Evolutionary conservation across 2,113 vertebrate genomes (phyloP).

Genomic region (Oplegnathus fasciatus): DNA sequence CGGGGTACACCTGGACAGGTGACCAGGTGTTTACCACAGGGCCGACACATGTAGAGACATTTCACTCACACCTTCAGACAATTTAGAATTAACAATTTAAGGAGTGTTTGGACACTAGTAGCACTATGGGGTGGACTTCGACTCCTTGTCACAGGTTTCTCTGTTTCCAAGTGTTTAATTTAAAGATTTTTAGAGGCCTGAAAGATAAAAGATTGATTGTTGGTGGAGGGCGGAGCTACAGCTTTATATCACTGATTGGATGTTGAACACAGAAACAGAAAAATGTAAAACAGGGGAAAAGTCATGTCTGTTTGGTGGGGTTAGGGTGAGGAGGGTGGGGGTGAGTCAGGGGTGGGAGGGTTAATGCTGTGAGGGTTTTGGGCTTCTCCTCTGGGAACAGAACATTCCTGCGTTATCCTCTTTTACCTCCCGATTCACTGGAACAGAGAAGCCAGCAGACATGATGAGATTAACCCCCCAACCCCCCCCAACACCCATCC

Average conservation of each 20-base stretch:
- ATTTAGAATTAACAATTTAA: background rate
- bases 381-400: conserved; percentile 45
- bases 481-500: background rate
- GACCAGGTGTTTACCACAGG: background rate
- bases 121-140: no score
- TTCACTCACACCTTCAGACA: no score
- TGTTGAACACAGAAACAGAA: background rate
- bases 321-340: background rate
- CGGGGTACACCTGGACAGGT: no score
- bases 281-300: background rate
- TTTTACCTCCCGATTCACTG: conserved; percentile 59
- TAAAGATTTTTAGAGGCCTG: no score
- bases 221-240: background rate
- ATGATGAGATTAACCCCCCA: conserved; percentile 53
- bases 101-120: no score
- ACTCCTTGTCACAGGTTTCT: no score
- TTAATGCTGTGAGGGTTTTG: conserved; percentile 15
- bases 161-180: no score
- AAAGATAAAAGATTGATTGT: no score
- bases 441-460: conserved; percentile 56
- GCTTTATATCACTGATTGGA: background rate
- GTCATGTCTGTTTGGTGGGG: background rate
- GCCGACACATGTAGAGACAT: background rate
- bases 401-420: conserved; percentile 62
- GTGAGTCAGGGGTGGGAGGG: background rate